Percentiles rank a stretch among this genome's conserved stretches.
Evolutionary conservation across 1,140 invertebrate species (phyloP).

Genomic region (Teleopsis dalmanni): DNA sequence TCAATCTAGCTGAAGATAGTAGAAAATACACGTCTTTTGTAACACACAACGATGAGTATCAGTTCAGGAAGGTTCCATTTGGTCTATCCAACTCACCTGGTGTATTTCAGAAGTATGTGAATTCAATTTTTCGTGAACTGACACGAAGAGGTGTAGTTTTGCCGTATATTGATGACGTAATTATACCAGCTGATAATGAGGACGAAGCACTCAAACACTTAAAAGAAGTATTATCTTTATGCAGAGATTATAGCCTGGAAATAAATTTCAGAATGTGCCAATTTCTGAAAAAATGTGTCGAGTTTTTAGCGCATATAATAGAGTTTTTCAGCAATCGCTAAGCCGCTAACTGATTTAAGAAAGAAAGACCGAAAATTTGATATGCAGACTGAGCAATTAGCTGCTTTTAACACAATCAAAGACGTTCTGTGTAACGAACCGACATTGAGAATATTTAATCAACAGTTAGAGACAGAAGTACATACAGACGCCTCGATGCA

Average conservation of each 20-base stretch:
- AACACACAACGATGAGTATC: not conserved
- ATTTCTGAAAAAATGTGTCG: constrained; percentile 24
- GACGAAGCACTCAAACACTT: constrained; percentile 26
- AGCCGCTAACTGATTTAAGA: constrained; percentile 8
- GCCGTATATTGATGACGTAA: too few species aligned
- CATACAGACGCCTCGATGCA: constrained; percentile 16
- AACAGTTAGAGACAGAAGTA: constrained; percentile 21
- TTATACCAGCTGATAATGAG: not conserved
- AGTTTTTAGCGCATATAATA: constrained; percentile 24
- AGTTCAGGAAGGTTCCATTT: constrained; percentile 1
- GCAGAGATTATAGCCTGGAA: not conserved
- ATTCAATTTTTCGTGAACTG: constrained; percentile 1
- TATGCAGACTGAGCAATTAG: too few species aligned
- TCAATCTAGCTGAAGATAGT: not conserved
- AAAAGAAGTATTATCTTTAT: constrained; percentile 18
- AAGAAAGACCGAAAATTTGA: too few species aligned
- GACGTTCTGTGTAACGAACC: constrained; percentile 17
- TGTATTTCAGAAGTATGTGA: not conserved
- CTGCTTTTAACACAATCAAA: constrained; percentile 32
- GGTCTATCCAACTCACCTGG: constrained; percentile 5
- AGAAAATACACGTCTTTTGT: constrained; percentile 4
- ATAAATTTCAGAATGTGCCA: constrained; percentile 13
- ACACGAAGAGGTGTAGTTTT: too few species aligned
- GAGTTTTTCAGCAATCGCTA: constrained; percentile 23
- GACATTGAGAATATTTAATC: constrained; percentile 28